A percentile compares a stretch with the other conserved stretches of the same genome.
Conservation (phyloP, 2,797 vertebrate genomes). For the Myotis planiceps region DNA sequence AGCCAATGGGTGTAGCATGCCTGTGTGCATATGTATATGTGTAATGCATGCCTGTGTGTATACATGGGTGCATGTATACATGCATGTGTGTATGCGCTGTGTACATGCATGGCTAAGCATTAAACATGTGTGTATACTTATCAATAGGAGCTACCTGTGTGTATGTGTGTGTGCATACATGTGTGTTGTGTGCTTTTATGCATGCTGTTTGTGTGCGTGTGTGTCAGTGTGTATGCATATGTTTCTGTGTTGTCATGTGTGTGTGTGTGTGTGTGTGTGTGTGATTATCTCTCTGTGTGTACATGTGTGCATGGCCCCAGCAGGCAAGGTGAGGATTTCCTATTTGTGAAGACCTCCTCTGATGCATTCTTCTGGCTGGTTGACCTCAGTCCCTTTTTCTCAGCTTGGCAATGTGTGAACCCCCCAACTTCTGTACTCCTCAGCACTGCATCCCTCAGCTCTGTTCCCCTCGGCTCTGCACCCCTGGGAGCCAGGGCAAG, state of each 20-base stretch:
- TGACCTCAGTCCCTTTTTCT: no score
- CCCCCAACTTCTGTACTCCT: neutral
- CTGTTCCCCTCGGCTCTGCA: neutral
- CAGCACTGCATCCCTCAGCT: neutral
- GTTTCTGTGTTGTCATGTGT: fast-evolving
- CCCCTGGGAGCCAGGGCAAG: fast-evolving
- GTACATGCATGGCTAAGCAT: neutral
- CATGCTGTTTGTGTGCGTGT: no score
- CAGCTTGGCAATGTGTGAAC: neutral
- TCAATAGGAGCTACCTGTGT: neutral
- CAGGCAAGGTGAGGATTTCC: no score
- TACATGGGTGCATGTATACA: neutral
- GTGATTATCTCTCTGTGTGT: neutral
- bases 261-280: neutral
- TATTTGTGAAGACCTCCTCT: neutral
- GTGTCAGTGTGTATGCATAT: neutral
- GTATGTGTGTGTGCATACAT: neutral
- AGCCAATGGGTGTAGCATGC: neutral
- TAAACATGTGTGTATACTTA: neutral
- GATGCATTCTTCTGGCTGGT: fast-evolving
- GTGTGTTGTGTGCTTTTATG: neutral
- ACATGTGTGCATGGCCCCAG: neutral
- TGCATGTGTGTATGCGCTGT: neutral
- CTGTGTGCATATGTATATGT: neutral
- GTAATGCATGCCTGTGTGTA: neutral